phyloP scores from a whole-genome alignment of 23 tunicate species.

The Clavelina lepadiformis region DNA sequence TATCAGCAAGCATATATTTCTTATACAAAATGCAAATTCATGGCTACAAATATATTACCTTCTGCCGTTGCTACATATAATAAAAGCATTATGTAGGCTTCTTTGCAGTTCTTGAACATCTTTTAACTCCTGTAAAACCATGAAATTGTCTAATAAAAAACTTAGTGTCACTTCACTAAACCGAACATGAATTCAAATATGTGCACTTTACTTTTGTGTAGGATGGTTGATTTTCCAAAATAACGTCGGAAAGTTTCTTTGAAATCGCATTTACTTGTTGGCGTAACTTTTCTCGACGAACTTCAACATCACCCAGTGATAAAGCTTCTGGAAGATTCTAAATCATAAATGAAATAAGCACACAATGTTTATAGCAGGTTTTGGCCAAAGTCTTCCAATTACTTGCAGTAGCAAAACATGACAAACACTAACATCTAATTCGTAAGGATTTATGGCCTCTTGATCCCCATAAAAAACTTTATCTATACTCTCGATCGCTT shows the following conservation, averaged over 20 bases:
- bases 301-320: conserved; percentile 26
- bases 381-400: no score
- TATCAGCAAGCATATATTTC: no score
- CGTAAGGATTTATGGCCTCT: conserved; percentile 30
- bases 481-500: conserved; percentile 49
- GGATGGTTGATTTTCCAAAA: conserved; percentile 83
- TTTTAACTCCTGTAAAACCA: conserved; percentile 48
- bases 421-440: conserved; percentile 42
- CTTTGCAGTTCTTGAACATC: conserved; percentile 66
- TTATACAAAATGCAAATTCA: no score
- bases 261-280: conserved; percentile 52
- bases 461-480: conserved; percentile 8
- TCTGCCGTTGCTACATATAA: conserved; percentile 61
- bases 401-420: no score
- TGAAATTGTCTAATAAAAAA: no score
- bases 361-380: no score
- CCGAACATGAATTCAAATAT: not conserved
- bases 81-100: conserved; percentile 53
- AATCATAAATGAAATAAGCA: conserved; percentile 20
- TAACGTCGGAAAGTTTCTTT: conserved; percentile 78
- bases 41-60: no score
- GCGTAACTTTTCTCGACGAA: conserved; percentile 26
- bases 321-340: not conserved
- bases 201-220: conserved; percentile 36
- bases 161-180: not conserved